Percentiles rank a stretch among this genome's conserved stretches.
Evolutionary conservation across 2,113 vertebrate species (phyloP).

Genomic region (Mastomys coucha): DNA sequence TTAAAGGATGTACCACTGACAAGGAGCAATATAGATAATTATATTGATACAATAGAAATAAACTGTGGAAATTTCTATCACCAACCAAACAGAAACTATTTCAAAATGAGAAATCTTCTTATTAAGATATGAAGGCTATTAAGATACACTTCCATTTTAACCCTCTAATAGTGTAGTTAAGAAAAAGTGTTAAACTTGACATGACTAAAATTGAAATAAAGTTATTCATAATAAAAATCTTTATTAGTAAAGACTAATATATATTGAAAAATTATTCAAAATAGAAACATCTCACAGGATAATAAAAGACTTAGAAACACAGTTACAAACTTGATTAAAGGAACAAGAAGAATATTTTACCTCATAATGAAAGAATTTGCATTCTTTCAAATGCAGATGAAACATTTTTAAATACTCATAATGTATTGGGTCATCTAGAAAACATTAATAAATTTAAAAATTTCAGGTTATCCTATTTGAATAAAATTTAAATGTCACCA

Average conservation of each 20-base stretch:
- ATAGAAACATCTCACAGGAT: not conserved
- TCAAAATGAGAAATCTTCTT: not conserved
- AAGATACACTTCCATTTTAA: not conserved
- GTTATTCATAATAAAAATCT: not conserved
- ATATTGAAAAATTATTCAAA: not conserved
- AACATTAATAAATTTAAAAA: not conserved
- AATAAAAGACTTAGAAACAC: not conserved
- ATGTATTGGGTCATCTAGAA: not conserved
- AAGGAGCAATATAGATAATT: not conserved
- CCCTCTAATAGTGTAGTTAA: not conserved
- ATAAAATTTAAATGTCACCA: not conserved
- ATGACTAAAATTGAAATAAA: not conserved
- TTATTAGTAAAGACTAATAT: not conserved
- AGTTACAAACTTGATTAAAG: not conserved
- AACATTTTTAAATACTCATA: not conserved
- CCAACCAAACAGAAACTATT: not conserved
- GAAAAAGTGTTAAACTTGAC: not conserved
- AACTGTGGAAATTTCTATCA: not conserved
- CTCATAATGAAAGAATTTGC: not conserved
- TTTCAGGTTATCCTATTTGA: not conserved
- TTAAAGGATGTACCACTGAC: not conserved
- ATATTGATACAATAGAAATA: not conserved
- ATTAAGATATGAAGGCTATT: not conserved
- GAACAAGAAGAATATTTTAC: not conserved
- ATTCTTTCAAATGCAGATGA: conserved; percentile 1